phyloP scores from a whole-genome alignment of 2,888 invertebrate species.

The Perdita meconis region DNA sequence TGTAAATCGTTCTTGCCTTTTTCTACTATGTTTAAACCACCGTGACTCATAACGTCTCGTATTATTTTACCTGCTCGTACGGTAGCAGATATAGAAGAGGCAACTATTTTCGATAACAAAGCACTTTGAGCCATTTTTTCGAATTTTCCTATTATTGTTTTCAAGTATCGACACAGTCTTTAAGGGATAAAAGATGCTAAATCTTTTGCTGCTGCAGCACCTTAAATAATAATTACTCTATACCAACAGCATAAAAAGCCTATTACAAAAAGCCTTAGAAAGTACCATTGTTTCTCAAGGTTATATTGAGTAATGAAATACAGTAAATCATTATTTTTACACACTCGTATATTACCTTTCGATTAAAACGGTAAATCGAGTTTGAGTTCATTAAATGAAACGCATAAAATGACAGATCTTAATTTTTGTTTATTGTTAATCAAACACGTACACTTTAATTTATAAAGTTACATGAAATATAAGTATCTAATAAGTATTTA shows the following conservation, averaged over 20 bases:
- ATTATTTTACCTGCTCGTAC: constrained; percentile 95
- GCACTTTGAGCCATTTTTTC: constrained; percentile 87
- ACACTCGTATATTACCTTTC: constrained; percentile 4
- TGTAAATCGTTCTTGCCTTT: constrained; percentile 98
- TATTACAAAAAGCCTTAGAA: constrained; percentile 39
- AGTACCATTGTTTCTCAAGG: constrained; percentile 35
- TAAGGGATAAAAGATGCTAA: not conserved
- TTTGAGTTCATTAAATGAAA: too few relatives aligned
- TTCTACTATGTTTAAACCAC: constrained; percentile 95
- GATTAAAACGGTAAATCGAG: too few relatives aligned
- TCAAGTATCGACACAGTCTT: not conserved
- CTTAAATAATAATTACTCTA: constrained; percentile 17
- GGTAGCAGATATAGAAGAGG: constrained; percentile 92
- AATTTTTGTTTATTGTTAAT: not conserved
- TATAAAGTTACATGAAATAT: too few relatives aligned
- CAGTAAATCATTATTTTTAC: constrained; percentile 1
- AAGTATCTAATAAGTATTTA: too few relatives aligned
- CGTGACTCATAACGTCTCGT: constrained; percentile 94
- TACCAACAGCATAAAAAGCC: constrained; percentile 20
- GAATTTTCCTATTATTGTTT: constrained; percentile 2
- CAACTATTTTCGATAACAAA: constrained; percentile 90
- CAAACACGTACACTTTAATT: not conserved
- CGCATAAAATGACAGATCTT: not conserved
- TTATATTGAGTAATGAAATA: constrained; percentile 2
- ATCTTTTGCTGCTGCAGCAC: not conserved